Conservation (phyloP, 2,888 invertebrate species). For the Lottia gigantea region DNA sequence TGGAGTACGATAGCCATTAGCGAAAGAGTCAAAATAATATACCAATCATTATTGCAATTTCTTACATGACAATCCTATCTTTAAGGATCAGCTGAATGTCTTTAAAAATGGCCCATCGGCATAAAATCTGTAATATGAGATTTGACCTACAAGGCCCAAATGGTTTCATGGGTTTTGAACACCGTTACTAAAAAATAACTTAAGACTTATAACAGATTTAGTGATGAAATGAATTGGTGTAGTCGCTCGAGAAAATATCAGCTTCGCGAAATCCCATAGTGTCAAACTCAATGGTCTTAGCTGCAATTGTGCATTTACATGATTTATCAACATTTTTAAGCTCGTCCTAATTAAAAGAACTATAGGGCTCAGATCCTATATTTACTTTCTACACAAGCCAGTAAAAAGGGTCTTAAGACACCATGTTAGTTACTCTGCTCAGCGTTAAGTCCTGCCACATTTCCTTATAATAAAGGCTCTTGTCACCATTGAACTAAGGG, state of each 20-base stretch:
- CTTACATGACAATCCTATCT: no score
- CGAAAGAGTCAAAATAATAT: no score
- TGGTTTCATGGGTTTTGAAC: no score
- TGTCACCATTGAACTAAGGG: background rate
- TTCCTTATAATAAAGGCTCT: background rate
- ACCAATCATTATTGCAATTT: no score
- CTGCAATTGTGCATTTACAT: background rate
- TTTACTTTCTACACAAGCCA: conserved; percentile 1
- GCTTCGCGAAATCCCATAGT: background rate
- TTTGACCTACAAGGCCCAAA: no score
- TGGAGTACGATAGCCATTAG: no score
- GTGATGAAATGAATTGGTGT: background rate
- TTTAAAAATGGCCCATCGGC: no score
- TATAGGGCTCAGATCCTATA: background rate
- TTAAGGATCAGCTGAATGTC: no score
- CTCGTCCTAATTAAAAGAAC: background rate
- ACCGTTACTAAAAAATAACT: no score
- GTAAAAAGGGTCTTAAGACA: background rate
- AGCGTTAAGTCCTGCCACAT: conserved; percentile 5
- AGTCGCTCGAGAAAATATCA: background rate
- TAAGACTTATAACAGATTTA: no score
- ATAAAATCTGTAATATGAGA: no score
- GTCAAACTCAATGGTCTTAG: background rate
- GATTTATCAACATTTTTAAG: background rate
- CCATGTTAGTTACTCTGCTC: background rate